These are phyloP conservation scores for Girardia tigrina DNA, from an alignment of 2,888 invertebrate species.

Conservation along the genomic window DNA sequence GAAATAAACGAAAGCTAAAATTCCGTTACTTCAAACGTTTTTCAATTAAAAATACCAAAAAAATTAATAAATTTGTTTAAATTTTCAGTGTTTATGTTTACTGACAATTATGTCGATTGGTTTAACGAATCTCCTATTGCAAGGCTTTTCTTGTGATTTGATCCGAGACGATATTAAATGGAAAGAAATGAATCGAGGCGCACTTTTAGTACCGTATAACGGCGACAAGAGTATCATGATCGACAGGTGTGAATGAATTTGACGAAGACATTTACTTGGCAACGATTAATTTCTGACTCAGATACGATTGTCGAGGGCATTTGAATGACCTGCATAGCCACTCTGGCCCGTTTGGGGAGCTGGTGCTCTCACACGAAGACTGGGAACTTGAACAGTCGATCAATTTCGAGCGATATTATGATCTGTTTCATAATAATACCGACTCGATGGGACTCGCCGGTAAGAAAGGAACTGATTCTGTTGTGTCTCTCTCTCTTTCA, in stretches of 20 bases:
- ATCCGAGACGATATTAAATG: slow-evolving; percentile 19
- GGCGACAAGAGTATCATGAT: slow-evolving; percentile 28
- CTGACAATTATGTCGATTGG: neutral
- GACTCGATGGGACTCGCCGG: neutral
- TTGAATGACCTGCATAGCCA: neutral
- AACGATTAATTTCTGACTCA: neutral
- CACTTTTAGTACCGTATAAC: slow-evolving; percentile 14
- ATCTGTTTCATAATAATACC: neutral
- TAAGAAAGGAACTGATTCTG: neutral
- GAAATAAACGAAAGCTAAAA: too few species aligned
- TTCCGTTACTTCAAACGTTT: too few species aligned
- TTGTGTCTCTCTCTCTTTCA: too few species aligned
- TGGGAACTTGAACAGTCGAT: neutral
- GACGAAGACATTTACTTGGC: neutral
- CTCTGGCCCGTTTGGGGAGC: neutral
- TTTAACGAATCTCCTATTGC: neutral
- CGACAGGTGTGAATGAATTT: too few species aligned
- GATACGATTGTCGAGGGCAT: slow-evolving; percentile 8
- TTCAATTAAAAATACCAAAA: too few species aligned
- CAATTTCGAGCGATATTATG: neutral
- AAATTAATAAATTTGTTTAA: neutral
- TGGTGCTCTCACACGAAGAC: neutral
- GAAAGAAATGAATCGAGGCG: neutral
- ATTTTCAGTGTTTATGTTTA: neutral
- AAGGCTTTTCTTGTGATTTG: slow-evolving; percentile 13